Conservation (phyloP, 2,888 invertebrate species). For the Apocheima hispidaria region DNA sequence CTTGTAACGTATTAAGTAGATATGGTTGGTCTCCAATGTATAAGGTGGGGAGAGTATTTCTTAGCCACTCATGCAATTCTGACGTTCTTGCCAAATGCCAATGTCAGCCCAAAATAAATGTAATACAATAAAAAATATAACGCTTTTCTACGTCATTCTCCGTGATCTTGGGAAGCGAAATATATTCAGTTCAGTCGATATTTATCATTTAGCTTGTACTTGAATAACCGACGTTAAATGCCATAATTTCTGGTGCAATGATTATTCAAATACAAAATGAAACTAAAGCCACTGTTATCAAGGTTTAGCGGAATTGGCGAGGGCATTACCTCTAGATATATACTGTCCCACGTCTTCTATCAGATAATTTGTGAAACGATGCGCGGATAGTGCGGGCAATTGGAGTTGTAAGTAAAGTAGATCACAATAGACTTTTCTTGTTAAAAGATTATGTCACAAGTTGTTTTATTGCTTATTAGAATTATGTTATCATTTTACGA, state of each 20-base stretch:
- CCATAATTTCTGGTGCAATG: no score
- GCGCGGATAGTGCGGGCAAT: constrained; percentile 16
- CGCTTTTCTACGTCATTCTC: no score
- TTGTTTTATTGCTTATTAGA: background rate
- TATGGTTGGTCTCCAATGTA: background rate
- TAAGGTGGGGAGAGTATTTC: background rate
- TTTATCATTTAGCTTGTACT: no score
- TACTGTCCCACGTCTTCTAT: background rate
- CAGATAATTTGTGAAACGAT: constrained; percentile 22
- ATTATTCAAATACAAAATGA: no score
- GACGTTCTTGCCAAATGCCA: no score
- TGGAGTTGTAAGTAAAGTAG: background rate
- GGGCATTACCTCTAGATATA: background rate
- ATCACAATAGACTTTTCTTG: constrained; percentile 19
- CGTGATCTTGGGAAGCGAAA: no score
- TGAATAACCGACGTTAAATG: no score
- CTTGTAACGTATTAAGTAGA: background rate
- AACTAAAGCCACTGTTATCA: no score
- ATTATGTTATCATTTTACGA: background rate
- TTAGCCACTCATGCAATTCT: background rate
- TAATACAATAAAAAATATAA: no score
- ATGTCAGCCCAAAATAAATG: no score
- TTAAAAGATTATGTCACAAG: constrained; percentile 7
- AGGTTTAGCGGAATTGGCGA: background rate
- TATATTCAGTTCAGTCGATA: no score